Evolutionary conservation across 2,113 vertebrate species (phyloP).

Genomic region (Oreotrochilus melanogaster): DNA sequence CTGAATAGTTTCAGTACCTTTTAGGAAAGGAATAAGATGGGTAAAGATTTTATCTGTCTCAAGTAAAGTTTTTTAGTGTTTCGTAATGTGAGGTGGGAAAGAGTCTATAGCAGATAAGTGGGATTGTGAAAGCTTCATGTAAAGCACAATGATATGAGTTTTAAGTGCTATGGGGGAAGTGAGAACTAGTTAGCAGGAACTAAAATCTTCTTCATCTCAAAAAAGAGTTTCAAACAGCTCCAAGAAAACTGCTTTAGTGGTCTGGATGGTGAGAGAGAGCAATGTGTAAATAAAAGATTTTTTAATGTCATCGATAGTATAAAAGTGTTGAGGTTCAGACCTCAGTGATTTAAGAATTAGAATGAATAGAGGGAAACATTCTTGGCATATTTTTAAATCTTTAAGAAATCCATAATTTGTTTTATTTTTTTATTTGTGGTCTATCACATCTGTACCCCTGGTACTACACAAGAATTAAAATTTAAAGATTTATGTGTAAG

Average conservation of each 20-base stretch:
- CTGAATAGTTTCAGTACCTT: not conserved
- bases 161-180: not conserved
- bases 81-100: not conserved
- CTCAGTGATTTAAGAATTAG: not conserved
- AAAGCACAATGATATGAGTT: not conserved
- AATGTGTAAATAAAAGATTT: not conserved
- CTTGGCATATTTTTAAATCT: not conserved
- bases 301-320: not conserved
- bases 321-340: not conserved
- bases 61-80: not conserved
- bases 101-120: not conserved
- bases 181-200: not conserved
- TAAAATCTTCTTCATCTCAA: not conserved
- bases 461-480: not conserved
- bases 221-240: not conserved
- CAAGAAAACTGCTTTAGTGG: not conserved
- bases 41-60: not conserved
- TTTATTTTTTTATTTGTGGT: not conserved
- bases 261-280: not conserved
- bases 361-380: not conserved
- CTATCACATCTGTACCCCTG: not conserved
- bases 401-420: not conserved
- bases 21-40: not conserved
- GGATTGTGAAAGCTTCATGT: not conserved
- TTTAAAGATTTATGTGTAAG: not conserved